phyloP scores from a whole-genome alignment of 2,113 vertebrate genomes.

The Nycticorax nycticorax region DNA sequence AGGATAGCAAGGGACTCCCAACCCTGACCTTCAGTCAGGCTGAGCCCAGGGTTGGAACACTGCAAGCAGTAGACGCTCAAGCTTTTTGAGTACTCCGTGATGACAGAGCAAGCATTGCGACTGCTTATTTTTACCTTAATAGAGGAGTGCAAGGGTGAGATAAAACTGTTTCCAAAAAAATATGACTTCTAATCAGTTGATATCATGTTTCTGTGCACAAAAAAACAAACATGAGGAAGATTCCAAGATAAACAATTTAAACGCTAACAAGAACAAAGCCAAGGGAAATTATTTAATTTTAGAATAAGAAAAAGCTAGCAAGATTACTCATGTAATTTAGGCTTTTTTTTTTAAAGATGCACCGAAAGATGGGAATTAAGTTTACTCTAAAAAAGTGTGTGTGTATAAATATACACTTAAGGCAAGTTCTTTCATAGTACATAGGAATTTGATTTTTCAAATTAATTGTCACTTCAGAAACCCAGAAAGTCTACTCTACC shows the following conservation, averaged over 20 bases:
- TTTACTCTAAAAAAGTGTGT: not conserved
- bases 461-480: not conserved
- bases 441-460: not conserved
- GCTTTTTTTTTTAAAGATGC: not conserved
- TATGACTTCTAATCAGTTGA: not conserved
- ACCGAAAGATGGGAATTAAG: not conserved
- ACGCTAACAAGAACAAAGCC: not conserved
- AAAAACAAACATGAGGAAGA: not conserved
- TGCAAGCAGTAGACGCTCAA: not conserved
- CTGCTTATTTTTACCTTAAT: not conserved
- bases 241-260: not conserved
- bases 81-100: not conserved
- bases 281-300: not conserved
- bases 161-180: not conserved
- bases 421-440: not conserved
- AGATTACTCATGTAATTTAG: not conserved
- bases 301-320: not conserved
- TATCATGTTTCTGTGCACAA: not conserved
- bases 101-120: not conserved
- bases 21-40: not conserved
- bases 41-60: not conserved
- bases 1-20: not conserved
- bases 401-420: not conserved
- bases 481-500: not conserved
- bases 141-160: not conserved